phyloP scores from a whole-genome alignment of 2,888 invertebrate species.

The Amphipyra tragopoginis region DNA sequence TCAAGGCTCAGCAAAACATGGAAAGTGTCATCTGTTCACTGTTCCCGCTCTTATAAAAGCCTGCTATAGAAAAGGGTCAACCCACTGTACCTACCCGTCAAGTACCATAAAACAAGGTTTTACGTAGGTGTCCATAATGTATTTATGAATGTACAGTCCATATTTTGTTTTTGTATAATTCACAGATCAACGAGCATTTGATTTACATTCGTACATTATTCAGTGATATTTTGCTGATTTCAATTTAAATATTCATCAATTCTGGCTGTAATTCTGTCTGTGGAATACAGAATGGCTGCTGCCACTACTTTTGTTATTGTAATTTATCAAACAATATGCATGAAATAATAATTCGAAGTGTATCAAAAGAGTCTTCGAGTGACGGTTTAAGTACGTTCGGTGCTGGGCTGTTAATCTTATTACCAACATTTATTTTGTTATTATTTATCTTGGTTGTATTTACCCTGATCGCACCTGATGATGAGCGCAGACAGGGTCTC shows the following conservation, averaged over 20 bases:
- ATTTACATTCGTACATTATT: constrained; percentile 48
- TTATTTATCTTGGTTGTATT: too few species aligned
- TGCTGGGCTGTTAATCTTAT: too few species aligned
- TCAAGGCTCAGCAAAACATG: too few species aligned
- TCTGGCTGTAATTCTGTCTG: constrained; percentile 33
- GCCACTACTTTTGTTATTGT: constrained; percentile 34
- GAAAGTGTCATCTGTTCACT: too few species aligned
- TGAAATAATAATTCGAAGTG: too few species aligned
- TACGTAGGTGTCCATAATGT: not conserved
- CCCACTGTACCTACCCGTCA: not conserved
- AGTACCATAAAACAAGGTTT: not conserved
- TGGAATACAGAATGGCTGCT: constrained; percentile 41
- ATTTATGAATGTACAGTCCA: constrained; percentile 13
- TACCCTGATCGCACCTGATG: too few species aligned
- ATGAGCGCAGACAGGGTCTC: too few species aligned
- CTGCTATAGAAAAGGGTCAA: not conserved
- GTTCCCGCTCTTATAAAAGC: too few species aligned
- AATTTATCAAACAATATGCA: too few species aligned
- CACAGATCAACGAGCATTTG: constrained; percentile 32
- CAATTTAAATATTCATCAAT: constrained; percentile 50
- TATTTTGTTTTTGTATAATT: constrained; percentile 50
- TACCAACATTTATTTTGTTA: too few species aligned
- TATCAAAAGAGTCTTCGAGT: too few species aligned
- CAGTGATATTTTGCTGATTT: constrained; percentile 42
- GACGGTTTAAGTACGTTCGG: too few species aligned